phyloP scores from a whole-genome alignment of 2,888 invertebrate species.

The Ommatoiulus sabulosus region DNA sequence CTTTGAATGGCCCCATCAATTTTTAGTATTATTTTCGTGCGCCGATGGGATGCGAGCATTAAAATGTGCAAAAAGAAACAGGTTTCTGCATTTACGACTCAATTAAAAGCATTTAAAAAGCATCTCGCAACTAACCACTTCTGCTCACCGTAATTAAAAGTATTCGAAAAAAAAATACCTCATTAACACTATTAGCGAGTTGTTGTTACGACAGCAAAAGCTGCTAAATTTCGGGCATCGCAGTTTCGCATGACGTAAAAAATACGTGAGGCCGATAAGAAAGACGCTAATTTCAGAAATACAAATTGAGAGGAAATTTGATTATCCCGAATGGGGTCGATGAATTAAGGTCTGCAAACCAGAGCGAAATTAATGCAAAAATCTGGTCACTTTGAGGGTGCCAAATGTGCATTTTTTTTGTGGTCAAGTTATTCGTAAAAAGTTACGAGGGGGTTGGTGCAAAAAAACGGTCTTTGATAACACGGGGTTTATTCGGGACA shows the following conservation, averaged over 20 bases:
- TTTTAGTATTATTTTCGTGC: not conserved
- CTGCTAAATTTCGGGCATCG: too few species aligned
- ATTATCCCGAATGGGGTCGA: not conserved
- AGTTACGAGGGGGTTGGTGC: not conserved
- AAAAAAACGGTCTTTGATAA: not conserved
- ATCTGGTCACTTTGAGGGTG: not conserved
- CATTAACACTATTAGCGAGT: not conserved
- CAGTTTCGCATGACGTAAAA: too few species aligned
- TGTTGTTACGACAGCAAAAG: not conserved
- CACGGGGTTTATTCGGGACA: not conserved
- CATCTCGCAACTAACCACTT: not conserved
- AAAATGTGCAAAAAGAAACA: not conserved
- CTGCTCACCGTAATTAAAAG: not conserved
- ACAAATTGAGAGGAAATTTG: not conserved
- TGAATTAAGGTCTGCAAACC: not conserved
- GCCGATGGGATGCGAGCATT: not conserved
- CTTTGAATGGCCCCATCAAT: not conserved
- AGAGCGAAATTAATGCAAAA: not conserved
- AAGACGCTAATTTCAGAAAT: not conserved
- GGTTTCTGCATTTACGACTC: slow-evolving; percentile 2
- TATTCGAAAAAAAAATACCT: not conserved
- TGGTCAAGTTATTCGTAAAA: not conserved
- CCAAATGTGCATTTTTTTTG: not conserved
- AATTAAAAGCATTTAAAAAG: not conserved
- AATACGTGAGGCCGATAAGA: too few species aligned